A percentile compares a stretch with the other conserved stretches of the same genome.
phyloP scores from a whole-genome alignment of 2,888 invertebrate species.

The Oxytorus armatus region DNA sequence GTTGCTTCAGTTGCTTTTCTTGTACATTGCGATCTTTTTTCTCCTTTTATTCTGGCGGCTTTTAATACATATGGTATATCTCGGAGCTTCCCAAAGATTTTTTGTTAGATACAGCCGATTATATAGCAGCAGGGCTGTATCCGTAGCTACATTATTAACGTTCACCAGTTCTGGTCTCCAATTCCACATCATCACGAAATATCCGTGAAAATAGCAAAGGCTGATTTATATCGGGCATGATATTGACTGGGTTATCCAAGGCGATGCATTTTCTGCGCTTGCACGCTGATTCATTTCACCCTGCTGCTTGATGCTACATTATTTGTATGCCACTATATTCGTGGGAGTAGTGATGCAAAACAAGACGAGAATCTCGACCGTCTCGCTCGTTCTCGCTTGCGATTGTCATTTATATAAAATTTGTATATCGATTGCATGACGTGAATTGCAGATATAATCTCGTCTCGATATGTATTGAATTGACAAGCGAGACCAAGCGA shows the following conservation, averaged over 20 bases:
- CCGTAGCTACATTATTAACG: not conserved
- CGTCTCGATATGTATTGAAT: no score
- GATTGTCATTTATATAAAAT: no score
- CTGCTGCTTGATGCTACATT: conserved; percentile 74
- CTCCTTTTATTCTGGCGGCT: not conserved
- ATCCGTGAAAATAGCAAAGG: not conserved
- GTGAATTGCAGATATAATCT: no score
- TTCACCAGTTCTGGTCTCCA: not conserved
- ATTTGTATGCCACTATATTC: no score
- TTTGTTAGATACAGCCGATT: not conserved
- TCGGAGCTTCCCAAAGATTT: not conserved
- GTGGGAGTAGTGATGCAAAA: no score
- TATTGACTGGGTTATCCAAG: not conserved
- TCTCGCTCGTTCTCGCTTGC: no score
- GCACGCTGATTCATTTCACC: not conserved
- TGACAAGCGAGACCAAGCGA: no score
- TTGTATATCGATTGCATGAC: no score
- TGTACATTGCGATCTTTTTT: not conserved
- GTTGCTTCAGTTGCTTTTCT: conserved; percentile 3
- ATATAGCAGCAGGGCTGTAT: not conserved
- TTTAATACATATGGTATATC: not conserved
- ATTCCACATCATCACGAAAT: not conserved
- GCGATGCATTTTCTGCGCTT: not conserved
- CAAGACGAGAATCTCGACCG: no score
- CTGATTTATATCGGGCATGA: not conserved